Evolutionary conservation across 2,797 vertebrate genomes (phyloP).

Genomic region (Taenioides sp.): DNA sequence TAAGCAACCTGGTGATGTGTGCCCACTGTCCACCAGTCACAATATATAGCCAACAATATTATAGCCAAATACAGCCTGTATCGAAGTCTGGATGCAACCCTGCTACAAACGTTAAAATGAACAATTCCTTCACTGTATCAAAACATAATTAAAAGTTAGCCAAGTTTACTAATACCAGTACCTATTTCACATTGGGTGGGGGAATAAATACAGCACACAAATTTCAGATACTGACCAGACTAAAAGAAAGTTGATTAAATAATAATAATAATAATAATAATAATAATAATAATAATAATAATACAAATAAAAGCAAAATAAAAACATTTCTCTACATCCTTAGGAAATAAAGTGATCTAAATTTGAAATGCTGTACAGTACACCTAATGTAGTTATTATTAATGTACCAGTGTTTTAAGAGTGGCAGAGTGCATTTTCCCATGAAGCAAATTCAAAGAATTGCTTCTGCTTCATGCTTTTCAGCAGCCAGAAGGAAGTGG

Average conservation of each 20-base stretch:
- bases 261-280: slow-evolving; percentile 12
- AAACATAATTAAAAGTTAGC: slow-evolving; percentile 24
- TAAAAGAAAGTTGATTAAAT: slow-evolving; percentile 22
- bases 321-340: slow-evolving; percentile 10
- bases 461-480: slow-evolving; percentile 54
- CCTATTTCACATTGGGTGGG: slow-evolving; percentile 49
- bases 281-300: slow-evolving; percentile 13
- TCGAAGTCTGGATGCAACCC: slow-evolving; percentile 24
- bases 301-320: slow-evolving; percentile 6
- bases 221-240: slow-evolving; percentile 36
- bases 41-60: background rate
- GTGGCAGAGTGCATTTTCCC: slow-evolving; percentile 29
- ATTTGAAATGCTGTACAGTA: slow-evolving; percentile 41
- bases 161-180: slow-evolving; percentile 28
- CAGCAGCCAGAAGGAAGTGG: slow-evolving; percentile 32
- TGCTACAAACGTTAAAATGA: slow-evolving; percentile 24
- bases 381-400: slow-evolving; percentile 44
- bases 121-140: slow-evolving; percentile 21
- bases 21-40: background rate
- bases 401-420: slow-evolving; percentile 32
- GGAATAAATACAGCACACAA: slow-evolving; percentile 43
- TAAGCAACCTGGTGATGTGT: slow-evolving; percentile 10
- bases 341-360: slow-evolving; percentile 38
- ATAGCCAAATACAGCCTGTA: background rate
- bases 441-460: slow-evolving; percentile 47